Base-by-base conservation (phyloP, 2,797 vertebrate species). In the Typhlichthys subterraneus region DNA sequence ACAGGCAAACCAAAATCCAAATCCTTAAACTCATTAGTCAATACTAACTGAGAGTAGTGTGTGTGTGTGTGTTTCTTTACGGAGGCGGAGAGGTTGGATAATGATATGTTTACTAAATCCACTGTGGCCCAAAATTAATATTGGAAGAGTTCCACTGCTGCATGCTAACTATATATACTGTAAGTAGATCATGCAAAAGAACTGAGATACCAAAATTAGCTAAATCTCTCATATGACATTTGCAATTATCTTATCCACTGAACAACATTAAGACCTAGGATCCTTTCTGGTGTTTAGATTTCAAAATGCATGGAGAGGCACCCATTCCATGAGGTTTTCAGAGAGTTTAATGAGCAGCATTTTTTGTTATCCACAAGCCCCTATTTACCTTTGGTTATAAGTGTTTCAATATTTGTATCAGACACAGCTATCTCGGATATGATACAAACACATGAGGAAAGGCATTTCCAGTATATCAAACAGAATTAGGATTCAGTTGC, bases 61-160 rank as follows among this genome's bases (percentile, higher is more conserved):
- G 46, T 31, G 12, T 59, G 19, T 23, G 19, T 12, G 19, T 19
- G 52, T 19, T 11, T 15, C 38, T 42, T 7, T 42, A n/a, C 9
- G 48, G n/a, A 15, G 13, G 51, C 7, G 17, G 1, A 4, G 51
- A 11, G 17, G 14, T 5, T 11, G 12, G 15, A 12, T 5, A 23
- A 53, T 53, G n/a, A 12, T 12, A 14, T 48, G 47, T 53, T 19
- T 53, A 23, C 23, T 12, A 12, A 53, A 12, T 53, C 52, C 52
- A 33, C 6, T 57, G 59, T 12, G 33, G 45, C 19, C 46, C 53
- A 13, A 11, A 54, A 63, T 55, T 15, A 53, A 46, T 38, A 53
- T 59, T 57, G 15, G 17, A 48, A 67, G 58, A 67, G 50, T 61
- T 60, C 64, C 56, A 53, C 8, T 12, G 42, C 38, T 46, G 13